Percentiles rank a stretch among this genome's conserved stretches.
phyloP scores from a whole-genome alignment of 30 jellyfish, hydroid and myxozoan species.

The Pelagia noctiluca region DNA sequence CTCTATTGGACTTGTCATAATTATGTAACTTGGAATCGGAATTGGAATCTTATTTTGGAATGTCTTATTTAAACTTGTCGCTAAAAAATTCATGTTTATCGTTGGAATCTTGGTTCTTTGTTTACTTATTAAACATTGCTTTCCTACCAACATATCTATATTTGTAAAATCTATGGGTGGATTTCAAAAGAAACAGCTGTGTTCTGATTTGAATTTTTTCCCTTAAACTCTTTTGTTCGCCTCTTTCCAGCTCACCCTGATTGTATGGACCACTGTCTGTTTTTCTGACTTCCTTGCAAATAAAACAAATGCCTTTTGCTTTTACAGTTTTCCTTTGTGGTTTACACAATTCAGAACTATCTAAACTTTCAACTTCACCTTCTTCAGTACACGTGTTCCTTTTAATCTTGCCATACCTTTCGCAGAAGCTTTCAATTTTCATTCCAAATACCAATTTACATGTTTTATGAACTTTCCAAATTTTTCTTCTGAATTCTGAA shows the following conservation, averaged over 20 bases:
- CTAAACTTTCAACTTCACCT: not conserved
- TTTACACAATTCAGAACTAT: not conserved
- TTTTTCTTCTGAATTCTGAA: not conserved
- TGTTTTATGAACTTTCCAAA: not conserved
- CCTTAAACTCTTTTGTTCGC: constrained; percentile 1
- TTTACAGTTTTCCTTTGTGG: not conserved
- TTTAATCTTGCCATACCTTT: not conserved
- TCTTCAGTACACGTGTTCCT: not conserved
- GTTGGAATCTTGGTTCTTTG: no score
- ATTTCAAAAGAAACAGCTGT: not conserved
- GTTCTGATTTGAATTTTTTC: not conserved
- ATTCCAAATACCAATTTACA: not conserved
- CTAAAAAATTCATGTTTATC: no score
- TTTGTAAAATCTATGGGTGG: not conserved
- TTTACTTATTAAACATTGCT: no score
- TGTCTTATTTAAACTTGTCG: no score
- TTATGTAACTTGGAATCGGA: no score
- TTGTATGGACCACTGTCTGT: not conserved
- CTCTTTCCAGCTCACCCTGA: not conserved
- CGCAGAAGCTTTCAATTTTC: not conserved
- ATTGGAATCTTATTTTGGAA: no score
- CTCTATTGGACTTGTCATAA: no score
- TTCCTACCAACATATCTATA: no score
- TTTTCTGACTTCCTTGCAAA: not conserved
- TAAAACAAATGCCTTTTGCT: not conserved